A percentile compares a stretch with the other conserved stretches of the same genome.
Conservation (phyloP, 35 echinoderm and acorn worm species). For the Stichopus chloronotus region DNA sequence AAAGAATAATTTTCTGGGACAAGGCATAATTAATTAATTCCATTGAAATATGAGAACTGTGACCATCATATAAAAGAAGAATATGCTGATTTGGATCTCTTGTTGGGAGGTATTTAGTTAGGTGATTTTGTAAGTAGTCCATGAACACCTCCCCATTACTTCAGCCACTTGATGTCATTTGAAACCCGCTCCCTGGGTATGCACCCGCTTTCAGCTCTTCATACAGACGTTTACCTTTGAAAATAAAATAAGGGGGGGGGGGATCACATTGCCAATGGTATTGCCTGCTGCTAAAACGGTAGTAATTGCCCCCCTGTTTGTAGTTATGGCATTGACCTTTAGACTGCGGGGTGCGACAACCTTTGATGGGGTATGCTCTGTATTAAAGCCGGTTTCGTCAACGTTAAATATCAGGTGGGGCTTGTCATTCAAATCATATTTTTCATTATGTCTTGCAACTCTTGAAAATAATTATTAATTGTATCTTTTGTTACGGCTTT, state of each 20-base stretch:
- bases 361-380: conserved; percentile 5
- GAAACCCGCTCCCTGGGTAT: conserved; percentile 4
- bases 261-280: conserved; percentile 28
- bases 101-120: conserved; percentile 10
- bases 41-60: conserved; percentile 44
- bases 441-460: neutral
- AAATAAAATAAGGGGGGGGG: conserved; percentile 47
- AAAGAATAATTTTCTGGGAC: conserved; percentile 5
- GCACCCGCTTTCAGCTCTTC: conserved; percentile 11
- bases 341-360: neutral
- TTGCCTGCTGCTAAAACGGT: conserved; percentile 37
- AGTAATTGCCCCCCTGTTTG: conserved; percentile 21
- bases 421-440: conserved; percentile 10
- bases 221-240: conserved; percentile 47
- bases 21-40: conserved; percentile 1
- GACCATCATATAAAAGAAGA: conserved; percentile 54
- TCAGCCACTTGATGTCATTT: conserved; percentile 17
- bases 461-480: neutral
- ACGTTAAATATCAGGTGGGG: conserved; percentile 25
- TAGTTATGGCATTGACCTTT: conserved; percentile 17
- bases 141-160: conserved; percentile 42
- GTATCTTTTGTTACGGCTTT: neutral
- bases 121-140: conserved; percentile 12
- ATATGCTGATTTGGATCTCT: neutral
- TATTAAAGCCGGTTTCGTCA: conserved; percentile 9